These are phyloP conservation scores for Perca fluviatilis DNA, from an alignment of 2,113 vertebrate genomes.

Conservation along the genomic window DNA sequence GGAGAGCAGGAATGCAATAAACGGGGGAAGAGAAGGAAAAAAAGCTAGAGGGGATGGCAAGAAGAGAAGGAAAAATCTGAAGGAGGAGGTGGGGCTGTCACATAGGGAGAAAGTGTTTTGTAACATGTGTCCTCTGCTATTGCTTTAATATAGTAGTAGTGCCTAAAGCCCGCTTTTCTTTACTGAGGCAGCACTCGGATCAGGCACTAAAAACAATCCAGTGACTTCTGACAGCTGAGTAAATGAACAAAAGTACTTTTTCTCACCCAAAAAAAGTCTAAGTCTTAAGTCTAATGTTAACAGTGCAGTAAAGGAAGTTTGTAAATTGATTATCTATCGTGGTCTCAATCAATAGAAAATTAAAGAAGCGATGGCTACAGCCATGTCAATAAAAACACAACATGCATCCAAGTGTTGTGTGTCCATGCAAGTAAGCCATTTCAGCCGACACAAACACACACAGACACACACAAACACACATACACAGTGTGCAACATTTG, in stretches of 20 bases:
- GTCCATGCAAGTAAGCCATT: not conserved
- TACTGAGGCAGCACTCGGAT: not conserved
- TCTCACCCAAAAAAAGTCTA: not conserved
- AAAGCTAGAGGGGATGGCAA: conserved; percentile 43
- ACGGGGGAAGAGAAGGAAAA: conserved; percentile 40
- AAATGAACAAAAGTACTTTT: not conserved
- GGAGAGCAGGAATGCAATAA: conserved; percentile 71
- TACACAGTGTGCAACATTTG: conserved; percentile 14
- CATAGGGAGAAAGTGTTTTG: conserved; percentile 48
- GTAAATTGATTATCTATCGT: not conserved
- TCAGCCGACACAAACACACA: no score
- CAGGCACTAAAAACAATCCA: not conserved
- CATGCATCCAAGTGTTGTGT: not conserved
- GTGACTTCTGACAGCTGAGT: conserved; percentile 7
- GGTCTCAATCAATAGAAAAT: not conserved
- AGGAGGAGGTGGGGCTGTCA: conserved; percentile 54
- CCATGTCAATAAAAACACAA: not conserved
- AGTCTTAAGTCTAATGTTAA: not conserved
- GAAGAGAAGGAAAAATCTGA: conserved; percentile 54
- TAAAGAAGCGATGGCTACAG: conserved; percentile 4
- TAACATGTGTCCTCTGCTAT: conserved; percentile 36
- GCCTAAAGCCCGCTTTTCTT: not conserved
- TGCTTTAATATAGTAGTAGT: not conserved
- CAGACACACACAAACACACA: conserved; percentile 25
- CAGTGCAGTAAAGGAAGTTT: not conserved